A percentile compares a stretch with the other conserved stretches of the same genome.
Evolutionary conservation across 2,797 vertebrate genomes (phyloP).

Genomic region (Hoplostethus atlanticus): DNA sequence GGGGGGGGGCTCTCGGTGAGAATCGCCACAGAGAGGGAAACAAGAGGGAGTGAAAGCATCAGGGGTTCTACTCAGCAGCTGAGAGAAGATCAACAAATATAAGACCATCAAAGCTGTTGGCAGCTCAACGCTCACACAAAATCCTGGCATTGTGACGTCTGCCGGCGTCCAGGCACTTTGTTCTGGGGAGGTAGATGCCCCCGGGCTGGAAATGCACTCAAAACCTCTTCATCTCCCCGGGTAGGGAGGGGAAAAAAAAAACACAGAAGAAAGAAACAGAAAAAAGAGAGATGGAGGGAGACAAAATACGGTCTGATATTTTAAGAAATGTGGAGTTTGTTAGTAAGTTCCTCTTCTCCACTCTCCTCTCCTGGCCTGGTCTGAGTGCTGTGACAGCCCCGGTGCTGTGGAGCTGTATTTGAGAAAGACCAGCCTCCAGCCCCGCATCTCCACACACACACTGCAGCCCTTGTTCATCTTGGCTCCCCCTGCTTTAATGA

Average conservation of each 20-base stretch:
- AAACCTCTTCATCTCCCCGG: not conserved
- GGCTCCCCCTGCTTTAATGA: constrained; percentile 71
- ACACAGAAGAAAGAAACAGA: constrained; percentile 22
- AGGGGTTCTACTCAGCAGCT: constrained; percentile 27
- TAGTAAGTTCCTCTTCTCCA: constrained; percentile 66
- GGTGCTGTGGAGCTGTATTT: constrained; percentile 68
- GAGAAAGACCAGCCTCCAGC: constrained; percentile 75
- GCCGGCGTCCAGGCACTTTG: constrained; percentile 45
- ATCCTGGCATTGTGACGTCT: constrained; percentile 57
- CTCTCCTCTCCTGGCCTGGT: constrained; percentile 43
- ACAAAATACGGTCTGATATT: constrained; percentile 59
- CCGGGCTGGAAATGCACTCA: constrained; percentile 23
- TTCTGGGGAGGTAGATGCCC: constrained; percentile 33
- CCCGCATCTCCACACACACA: constrained; percentile 70
- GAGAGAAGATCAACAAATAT: constrained; percentile 49
- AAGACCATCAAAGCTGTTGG: constrained; percentile 59
- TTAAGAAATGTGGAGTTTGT: constrained; percentile 64
- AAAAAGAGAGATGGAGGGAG: constrained; percentile 24
- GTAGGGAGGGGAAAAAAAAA: not conserved
- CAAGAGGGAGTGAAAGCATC: constrained; percentile 12
- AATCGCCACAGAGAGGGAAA: constrained; percentile 13
- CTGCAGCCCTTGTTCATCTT: constrained; percentile 75
- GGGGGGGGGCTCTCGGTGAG: constrained; percentile 6
- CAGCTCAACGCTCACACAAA: constrained; percentile 51
- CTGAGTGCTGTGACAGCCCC: constrained; percentile 73